Conservation (phyloP, 2,113 vertebrate genomes). For the Sander lucioperca region DNA sequence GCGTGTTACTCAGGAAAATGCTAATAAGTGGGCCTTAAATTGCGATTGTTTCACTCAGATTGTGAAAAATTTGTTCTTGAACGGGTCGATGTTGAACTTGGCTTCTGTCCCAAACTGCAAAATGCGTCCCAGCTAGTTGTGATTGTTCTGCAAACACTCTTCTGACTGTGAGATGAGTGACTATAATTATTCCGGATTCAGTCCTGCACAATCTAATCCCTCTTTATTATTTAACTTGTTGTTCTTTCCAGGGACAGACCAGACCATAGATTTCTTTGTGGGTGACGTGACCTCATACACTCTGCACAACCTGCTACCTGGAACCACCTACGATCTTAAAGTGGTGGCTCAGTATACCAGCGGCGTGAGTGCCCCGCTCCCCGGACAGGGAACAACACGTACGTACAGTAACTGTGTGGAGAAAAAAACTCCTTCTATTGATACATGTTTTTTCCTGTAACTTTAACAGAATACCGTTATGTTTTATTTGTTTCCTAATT, state of each 20-base stretch:
- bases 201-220: not conserved
- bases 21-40: not conserved
- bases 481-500: too few relatives aligned
- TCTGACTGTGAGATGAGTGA: not conserved
- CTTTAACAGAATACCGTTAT: too few relatives aligned
- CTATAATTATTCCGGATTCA: not conserved
- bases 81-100: not conserved
- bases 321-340: slow-evolving; percentile 93
- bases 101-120: not conserved
- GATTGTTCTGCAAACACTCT: not conserved
- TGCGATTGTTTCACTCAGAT: not conserved
- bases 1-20: not conserved
- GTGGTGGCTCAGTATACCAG: slow-evolving; percentile 93
- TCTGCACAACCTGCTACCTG: slow-evolving; percentile 92
- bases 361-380: slow-evolving; percentile 89
- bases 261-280: slow-evolving; percentile 91
- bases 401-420: slow-evolving; percentile 40
- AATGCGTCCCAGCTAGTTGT: not conserved
- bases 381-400: slow-evolving; percentile 94
- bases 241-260: slow-evolving; percentile 84
- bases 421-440: too few relatives aligned
- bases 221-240: not conserved
- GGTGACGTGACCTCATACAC: slow-evolving; percentile 94
- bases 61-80: not conserved
- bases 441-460: too few relatives aligned